Conservation (phyloP, 2,797 vertebrate genomes). For the Centropyge bicolor region DNA sequence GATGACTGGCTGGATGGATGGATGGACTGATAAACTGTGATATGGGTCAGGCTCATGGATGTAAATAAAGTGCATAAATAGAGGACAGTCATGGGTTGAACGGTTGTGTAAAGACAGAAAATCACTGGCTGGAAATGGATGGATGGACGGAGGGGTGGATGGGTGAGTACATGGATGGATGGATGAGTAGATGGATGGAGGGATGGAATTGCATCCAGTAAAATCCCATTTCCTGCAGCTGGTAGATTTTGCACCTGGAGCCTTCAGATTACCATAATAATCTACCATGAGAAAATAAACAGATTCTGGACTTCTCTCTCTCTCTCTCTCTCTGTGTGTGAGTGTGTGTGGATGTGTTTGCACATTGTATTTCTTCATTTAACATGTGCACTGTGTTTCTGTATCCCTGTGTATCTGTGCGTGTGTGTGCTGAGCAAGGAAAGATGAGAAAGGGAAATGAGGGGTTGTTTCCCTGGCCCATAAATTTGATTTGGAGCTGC, state of each 20-base stretch:
- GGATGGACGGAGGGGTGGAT: conserved; percentile 32
- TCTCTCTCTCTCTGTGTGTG: too few relatives aligned
- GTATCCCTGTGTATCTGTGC: conserved; percentile 19
- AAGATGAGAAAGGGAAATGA: conserved; percentile 76
- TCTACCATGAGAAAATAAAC: conserved; percentile 67
- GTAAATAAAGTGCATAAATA: conserved; percentile 1
- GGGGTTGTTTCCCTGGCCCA: conserved; percentile 51
- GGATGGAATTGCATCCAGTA: conserved; percentile 56
- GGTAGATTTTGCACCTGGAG: conserved; percentile 70
- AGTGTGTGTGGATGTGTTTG: conserved; percentile 18
- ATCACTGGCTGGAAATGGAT: not conserved
- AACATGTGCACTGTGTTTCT: not conserved
- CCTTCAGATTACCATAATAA: conserved; percentile 76
- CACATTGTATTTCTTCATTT: conserved; percentile 23
- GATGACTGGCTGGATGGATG: conserved; percentile 30
- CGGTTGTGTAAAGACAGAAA: not conserved
- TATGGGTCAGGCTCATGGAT: not conserved
- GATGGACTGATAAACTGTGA: conserved; percentile 21
- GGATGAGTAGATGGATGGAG: conserved; percentile 39
- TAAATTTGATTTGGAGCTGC: conserved; percentile 82
- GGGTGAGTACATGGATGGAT: conserved; percentile 23
- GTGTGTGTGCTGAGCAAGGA: conserved; percentile 26
- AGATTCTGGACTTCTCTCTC: conserved; percentile 49
- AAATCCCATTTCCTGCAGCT: conserved; percentile 75
- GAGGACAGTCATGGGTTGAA: not conserved